A percentile compares a stretch with the other conserved stretches of the same genome.
These are phyloP conservation scores for Sula dactylatra DNA, from an alignment of 2,113 vertebrate species.

Conservation along the genomic window DNA sequence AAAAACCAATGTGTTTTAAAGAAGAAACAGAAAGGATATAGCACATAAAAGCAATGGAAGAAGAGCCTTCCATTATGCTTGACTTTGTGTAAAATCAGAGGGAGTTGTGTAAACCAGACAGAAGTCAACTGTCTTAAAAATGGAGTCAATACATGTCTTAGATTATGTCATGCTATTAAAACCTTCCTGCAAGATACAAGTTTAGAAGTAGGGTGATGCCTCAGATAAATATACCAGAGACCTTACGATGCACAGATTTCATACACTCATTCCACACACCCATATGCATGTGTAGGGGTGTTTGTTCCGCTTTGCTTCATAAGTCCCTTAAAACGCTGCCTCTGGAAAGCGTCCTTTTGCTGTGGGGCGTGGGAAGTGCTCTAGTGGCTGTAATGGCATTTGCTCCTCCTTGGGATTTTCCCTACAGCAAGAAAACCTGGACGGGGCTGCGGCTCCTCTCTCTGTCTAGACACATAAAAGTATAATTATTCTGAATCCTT, in stretches of 20 bases:
- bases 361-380: not conserved
- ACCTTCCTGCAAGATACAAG: not conserved
- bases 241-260: not conserved
- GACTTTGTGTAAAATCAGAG: constrained; percentile 12
- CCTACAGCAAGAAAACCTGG: not conserved
- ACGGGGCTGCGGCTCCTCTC: not conserved
- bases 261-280: not conserved
- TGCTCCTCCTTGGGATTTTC: accelerated
- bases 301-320: not conserved
- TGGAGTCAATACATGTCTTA: not conserved
- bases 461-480: not conserved
- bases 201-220: not conserved
- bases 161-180: constrained; percentile 28
- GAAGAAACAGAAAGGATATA: constrained; percentile 33
- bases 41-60: constrained; percentile 27
- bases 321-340: not conserved
- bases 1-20: constrained; percentile 21
- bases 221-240: not conserved
- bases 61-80: constrained; percentile 25
- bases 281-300: not conserved
- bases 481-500: not conserved
- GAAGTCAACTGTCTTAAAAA: constrained; percentile 28
- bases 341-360: not conserved
- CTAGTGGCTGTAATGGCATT: not conserved
- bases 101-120: not conserved